Base-by-base conservation (phyloP, 2,888 invertebrate genomes). In the Acanthopleura granulata region DNA sequence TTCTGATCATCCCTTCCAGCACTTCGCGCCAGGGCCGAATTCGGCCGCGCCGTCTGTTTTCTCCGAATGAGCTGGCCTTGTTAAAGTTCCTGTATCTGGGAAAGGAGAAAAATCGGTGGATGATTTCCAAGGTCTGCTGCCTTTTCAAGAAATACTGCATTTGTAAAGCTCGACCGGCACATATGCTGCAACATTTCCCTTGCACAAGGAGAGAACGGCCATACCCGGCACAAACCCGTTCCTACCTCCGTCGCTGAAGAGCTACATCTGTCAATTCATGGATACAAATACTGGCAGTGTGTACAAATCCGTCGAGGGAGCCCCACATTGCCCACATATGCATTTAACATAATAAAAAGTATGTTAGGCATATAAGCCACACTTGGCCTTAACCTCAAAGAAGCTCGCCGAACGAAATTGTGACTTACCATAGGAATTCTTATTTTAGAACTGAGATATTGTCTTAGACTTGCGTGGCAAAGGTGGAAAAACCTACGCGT, bases 151-250 rank as follows among this genome's bases (percentile, higher is more conserved):
- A 27, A 27, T 16, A 66, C 66, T 66, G 66, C 66, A 66, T 66
- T 27, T 66, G 57, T 57, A 66, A 27, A 27, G 29, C 16, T 66
- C 16, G 25, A 66, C 66, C 22, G 29, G 66, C 66, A 27, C 22
- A 27, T 66, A 16, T 66, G 66, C 57, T 57, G 57, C 57, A 57
- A 66, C 66, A 27, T 66, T 66, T 27, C 66, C 66, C 27, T 25
- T 16, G 25, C 16, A 27, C 18, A 27, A 27, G 25, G 29, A 27
- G 25, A 66, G 29, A 27, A 1, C 66, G 57, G 29, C 66, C 29
- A 66, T 66, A 3, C 27, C 66, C 66, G 66, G 66, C 14, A 66
- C 25, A 15, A 9, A 66, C 27, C 29, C 66, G 16, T 66, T 66
- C 29, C 25, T 15, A 27, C 29, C 66, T 66, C 66, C 66, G 6